Base-by-base conservation (phyloP, 1,140 invertebrate species). In the Geopemphigus sp. region DNA sequence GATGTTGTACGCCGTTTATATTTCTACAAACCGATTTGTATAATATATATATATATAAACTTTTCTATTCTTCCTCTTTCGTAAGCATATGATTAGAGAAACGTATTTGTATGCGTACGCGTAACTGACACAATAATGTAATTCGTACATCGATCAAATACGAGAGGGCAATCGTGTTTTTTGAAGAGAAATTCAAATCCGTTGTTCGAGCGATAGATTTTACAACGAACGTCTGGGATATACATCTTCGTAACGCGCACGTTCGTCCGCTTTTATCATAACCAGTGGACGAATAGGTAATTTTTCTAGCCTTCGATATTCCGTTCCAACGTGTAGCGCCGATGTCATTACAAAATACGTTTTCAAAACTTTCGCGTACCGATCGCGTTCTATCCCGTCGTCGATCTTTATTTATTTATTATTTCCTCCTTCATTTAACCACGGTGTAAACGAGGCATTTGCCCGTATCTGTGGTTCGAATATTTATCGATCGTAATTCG, bases 121-220 rank as follows among this genome's bases (percentile, higher is more conserved):
- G 45, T 39, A 39, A 64, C 61, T n/a, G 4, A 17, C 32, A 17
- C 61, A 66, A 59, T 61, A 61, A 76, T 61, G 32, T 74, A 57
- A 70, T 32, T 22, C 66, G 53, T 70, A n/a, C 73, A 29, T 59
- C 56, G 47, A n/a, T n/a, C n/a, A 45, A 61, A 19, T 19, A 10
- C 22, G 22, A 32, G 10, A 61, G 73, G 32, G 39, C 19, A 61
- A 76, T 76, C 66, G 17, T 53, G 47, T 70, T 70, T 53, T 53
- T 39, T 50, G 3, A 22, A 45, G 29, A 59, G 5, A 57, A 57
- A 57, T 56, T 22, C 47, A 19, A 22, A 61, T 59, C 56, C 22
- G 54, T 24, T 76, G 73, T 76, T 61, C 73, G 14, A 26, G 73
- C 59, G 73, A 59, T 76, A 76, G 61, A 76, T 74, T 74, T 56